These are phyloP conservation scores for Poeciliopsis turneri DNA, from an alignment of 2,797 vertebrate genomes.

Conservation along the genomic window DNA sequence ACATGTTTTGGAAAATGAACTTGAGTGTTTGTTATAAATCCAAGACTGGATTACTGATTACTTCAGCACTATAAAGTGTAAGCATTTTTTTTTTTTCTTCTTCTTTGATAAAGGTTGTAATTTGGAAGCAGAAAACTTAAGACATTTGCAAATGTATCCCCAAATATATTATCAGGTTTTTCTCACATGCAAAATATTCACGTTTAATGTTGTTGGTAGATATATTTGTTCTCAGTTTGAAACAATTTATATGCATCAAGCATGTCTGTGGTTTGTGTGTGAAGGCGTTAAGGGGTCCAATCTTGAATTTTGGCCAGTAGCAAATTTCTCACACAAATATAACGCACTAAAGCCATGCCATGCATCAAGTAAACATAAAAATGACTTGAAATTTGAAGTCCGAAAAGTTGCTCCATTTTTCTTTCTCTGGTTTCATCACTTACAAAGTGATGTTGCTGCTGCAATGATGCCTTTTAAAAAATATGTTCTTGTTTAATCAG, in stretches of 20 bases:
- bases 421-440: too few relatives aligned
- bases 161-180: neutral
- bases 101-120: neutral
- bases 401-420: neutral
- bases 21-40: neutral
- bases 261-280: neutral
- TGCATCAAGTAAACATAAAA: neutral
- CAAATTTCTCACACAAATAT: neutral
- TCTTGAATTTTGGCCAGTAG: neutral
- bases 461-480: neutral
- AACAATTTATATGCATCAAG: neutral
- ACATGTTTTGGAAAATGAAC: neutral
- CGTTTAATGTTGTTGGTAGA: neutral
- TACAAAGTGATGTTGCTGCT: neutral
- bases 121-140: neutral
- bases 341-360: neutral
- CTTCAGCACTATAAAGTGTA: neutral
- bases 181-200: neutral
- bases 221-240: neutral
- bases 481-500: neutral
- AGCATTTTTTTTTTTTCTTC: neutral
- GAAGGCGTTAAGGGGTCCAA: neutral
- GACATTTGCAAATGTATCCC: neutral
- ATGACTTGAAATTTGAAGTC: neutral
- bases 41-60: neutral